Evolutionary conservation across 2,113 vertebrate species (phyloP).

Genomic region (Pongo pygmaeus): DNA sequence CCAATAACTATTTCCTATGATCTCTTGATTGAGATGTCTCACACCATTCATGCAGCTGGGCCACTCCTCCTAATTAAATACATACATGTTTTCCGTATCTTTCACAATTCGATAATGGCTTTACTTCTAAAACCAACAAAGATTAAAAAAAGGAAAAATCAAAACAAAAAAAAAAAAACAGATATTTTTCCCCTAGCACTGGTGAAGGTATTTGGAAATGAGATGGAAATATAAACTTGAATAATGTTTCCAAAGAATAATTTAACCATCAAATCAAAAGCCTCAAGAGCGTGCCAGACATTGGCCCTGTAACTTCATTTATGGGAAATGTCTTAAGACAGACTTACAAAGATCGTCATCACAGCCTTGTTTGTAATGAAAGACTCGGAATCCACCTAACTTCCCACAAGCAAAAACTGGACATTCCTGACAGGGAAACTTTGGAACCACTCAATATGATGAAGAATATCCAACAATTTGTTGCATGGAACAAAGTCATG

Average conservation of each 20-base stretch:
- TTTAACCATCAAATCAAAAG: not conserved
- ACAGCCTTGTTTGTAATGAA: not conserved
- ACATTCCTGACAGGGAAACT: not conserved
- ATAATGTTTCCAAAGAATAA: not conserved
- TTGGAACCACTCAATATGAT: not conserved
- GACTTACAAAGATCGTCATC: not conserved
- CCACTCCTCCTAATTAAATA: not conserved
- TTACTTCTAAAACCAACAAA: not conserved
- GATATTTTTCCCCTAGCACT: not conserved
- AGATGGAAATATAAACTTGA: not conserved
- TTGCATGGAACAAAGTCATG: not conserved
- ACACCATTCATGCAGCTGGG: not conserved
- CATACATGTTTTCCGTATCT: not conserved
- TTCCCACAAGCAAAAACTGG: not conserved
- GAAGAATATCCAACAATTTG: not conserved
- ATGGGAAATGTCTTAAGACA: not conserved
- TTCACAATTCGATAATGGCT: not conserved
- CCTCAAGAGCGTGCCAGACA: not conserved
- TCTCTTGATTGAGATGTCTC: not conserved
- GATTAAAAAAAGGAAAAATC: no score
- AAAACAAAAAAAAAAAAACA: not conserved
- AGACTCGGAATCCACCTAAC: constrained; percentile 29
- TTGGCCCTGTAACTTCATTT: not conserved
- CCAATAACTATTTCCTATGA: fast-evolving
- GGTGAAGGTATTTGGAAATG: not conserved